Evolutionary conservation across 2,113 vertebrate genomes (phyloP), one percentile per base, ranked within the genome.

Genomic region (Puffinus mauretanicus): DNA sequence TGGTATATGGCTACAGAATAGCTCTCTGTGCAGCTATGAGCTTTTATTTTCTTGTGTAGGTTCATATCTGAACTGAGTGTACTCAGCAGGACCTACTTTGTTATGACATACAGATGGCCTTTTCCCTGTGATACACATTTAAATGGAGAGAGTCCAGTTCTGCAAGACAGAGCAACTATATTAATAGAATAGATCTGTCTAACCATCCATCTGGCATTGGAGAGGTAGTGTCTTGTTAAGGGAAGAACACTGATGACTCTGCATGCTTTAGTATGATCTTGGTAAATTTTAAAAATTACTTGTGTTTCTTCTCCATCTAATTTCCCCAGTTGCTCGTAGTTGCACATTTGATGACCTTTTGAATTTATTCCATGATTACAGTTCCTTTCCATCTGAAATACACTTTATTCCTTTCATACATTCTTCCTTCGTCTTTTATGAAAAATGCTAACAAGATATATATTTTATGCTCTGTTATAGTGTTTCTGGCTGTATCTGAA

Each of bases 11-110:
- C 82, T 62, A 54, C 38, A 29, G 32, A 79, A 19, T 14, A 72
- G 54, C 54, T 16, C 51, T 51, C 42, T 47, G 40, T 29, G 60
- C 18, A 19, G 32, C n/a, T 47, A 52, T 16, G 15, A 67, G 57
- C 34, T 81, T 49, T 60, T 4, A 8, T 14, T 69, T 66, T 27
- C 55, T 11, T 44, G 14, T 52, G 20, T 11, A 22, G n/a, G 25
- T 40, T 71, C 5, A 0, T 1, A 0, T 19, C 36, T 40, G 6
- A 16, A 8, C 61, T 6, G 38, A 15, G 26, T 3, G 44, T 25
- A 38, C 32, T 42, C 76, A 38, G 80, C 10, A 27, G 38, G 49
- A 1, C 30, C 16, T 7, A 1, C n/a, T 46, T 36, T 46, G 57
- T 25, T 29, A 12, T 3, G 55, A 12, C 21, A 10, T 18, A 10